These are phyloP conservation scores for Tadarida brasiliensis DNA, from an alignment of 2,797 vertebrate genomes.

Conservation along the genomic window DNA sequence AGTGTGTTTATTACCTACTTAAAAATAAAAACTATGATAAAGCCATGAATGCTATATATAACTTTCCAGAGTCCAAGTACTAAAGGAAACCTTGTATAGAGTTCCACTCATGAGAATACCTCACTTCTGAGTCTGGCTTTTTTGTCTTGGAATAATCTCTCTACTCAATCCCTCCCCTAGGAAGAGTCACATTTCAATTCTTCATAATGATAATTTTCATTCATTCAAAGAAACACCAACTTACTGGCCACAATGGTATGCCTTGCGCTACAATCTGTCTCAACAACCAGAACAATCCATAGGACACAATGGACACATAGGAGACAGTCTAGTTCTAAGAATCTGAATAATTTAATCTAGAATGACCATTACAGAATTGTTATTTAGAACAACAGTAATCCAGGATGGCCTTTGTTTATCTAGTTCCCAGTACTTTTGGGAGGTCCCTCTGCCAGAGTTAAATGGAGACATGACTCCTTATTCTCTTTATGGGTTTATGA, in stretches of 20 bases:
- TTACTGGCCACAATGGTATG: background rate
- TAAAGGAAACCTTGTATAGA: background rate
- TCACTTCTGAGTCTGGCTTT: background rate
- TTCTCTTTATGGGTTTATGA: background rate
- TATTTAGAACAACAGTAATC: background rate
- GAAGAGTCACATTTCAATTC: background rate
- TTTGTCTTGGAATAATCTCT: background rate
- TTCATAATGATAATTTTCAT: background rate
- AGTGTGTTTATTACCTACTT: background rate
- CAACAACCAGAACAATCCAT: background rate
- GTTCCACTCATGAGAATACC: background rate
- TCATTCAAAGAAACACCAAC: background rate
- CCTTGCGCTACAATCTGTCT: background rate
- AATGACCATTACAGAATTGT: background rate
- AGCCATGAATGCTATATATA: background rate
- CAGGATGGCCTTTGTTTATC: background rate
- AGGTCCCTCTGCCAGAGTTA: background rate
- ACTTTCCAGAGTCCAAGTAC: background rate
- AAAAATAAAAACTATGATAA: constrained; percentile 43
- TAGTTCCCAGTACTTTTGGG: background rate
- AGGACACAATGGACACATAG: background rate
- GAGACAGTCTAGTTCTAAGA: background rate
- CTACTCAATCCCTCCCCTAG: background rate
- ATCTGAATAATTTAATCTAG: background rate
- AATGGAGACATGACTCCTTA: background rate